Conservation (phyloP, 2,888 invertebrate genomes). For the Sesamia inferens region DNA sequence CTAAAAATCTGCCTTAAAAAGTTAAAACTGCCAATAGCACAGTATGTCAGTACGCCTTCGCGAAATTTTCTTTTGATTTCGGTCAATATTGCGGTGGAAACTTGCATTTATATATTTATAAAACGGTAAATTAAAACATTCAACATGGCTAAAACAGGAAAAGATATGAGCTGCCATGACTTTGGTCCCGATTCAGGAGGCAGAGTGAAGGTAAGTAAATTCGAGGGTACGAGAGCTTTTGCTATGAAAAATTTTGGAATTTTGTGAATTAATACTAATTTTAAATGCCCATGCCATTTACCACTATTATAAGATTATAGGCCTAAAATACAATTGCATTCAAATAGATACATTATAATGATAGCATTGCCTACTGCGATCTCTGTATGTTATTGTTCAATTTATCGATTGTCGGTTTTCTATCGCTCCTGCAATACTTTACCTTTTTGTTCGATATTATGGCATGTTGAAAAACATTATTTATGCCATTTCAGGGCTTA, state of each 20-base stretch:
- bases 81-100: background rate
- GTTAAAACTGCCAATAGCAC: background rate
- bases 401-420: conserved; percentile 12
- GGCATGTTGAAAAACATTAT: background rate
- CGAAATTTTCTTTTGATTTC: background rate
- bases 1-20: background rate
- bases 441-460: background rate
- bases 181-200: conserved; percentile 97
- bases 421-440: background rate
- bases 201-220: conserved; percentile 92
- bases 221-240: background rate
- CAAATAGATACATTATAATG: background rate
- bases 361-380: background rate
- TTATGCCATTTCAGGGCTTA: conserved; percentile 91
- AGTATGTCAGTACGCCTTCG: background rate
- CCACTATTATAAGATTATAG: too few relatives aligned
- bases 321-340: background rate
- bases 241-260: background rate
- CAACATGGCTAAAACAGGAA: conserved; percentile 69
- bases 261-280: background rate
- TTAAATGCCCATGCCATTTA: background rate
- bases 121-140: conserved; percentile 30
- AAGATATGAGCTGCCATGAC: conserved; percentile 92
- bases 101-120: conserved; percentile 47
- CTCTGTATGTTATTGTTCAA: background rate